Evolutionary conservation across 2,888 invertebrate genomes (phyloP).

Genomic region (Allolobophora icterica): DNA sequence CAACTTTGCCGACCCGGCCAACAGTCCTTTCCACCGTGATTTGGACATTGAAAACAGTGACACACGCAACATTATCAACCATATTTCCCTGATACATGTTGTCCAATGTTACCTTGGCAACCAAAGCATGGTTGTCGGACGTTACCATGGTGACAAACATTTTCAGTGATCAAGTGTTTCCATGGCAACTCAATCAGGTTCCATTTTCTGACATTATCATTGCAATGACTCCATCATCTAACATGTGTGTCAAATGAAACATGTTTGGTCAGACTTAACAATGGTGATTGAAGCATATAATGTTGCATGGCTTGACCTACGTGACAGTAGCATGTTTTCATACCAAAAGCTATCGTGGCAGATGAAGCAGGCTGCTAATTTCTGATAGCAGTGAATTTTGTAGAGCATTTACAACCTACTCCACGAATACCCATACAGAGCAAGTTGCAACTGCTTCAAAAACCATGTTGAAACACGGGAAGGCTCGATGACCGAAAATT

Average conservation of each 20-base stretch:
- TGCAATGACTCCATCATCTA: neutral
- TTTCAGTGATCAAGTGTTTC: neutral
- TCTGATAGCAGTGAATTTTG: neutral
- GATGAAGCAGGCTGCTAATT: neutral
- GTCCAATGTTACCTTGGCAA: neutral
- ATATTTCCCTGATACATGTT: conserved; percentile 1
- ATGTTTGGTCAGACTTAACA: neutral
- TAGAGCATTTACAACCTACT: neutral
- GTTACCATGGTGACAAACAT: neutral
- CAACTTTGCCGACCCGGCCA: conserved; percentile 17
- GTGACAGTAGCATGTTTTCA: neutral
- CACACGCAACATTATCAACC: neutral
- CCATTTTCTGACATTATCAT: no score
- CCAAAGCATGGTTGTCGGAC: neutral
- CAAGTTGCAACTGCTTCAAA: neutral
- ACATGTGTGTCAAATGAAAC: neutral
- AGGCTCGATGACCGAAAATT: neutral
- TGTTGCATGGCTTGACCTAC: neutral
- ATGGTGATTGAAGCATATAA: neutral
- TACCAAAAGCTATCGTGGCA: neutral
- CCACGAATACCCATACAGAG: neutral
- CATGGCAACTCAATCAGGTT: neutral
- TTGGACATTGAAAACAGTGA: neutral
- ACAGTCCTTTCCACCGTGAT: conserved; percentile 1
- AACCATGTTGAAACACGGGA: neutral